Evolutionary conservation across 1,140 invertebrate genomes (phyloP), one percentile per base, ranked within the genome.

Genomic region (Pseudomyrmex concolor): DNA sequence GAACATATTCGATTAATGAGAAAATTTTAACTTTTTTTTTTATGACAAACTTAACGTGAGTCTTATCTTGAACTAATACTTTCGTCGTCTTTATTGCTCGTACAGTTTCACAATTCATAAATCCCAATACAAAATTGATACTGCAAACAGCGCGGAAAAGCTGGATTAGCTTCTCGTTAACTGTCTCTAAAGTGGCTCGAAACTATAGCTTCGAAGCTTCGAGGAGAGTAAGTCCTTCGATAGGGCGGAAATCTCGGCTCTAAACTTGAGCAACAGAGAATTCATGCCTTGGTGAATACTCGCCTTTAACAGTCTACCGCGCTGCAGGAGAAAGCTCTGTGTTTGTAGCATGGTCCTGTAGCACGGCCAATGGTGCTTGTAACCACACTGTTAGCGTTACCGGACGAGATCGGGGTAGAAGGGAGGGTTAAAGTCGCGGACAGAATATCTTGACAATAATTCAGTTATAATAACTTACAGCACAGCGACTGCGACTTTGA

Each of bases 401-500:
- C 25, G 55, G 34, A 34, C 34, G 34, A 34, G 34, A 34, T 25
- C 22, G 25, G 34, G 34, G 34, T 7, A 34, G 34, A 34, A 34
- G 34, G 34, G 5, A 34, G 5, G 22, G n/a, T 78, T 10, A 19
- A 70, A 70, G 57, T 70, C 19, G 34, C 43, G 59, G 68, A 12
- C 19, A 54, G 43, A 19, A 78, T 78, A 70, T n/a, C 19, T 66
- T 9, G 51, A 70, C 64, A 59, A 55, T 77, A 77, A 77, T 63
- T 77, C 73, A 67, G 55, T 78, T 78, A 78, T 78, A 68, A 57
- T 70, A 70, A 78, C 54, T 70, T 48, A 17, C 63, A 34, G 48
- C 12, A 19, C 12, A 43, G 62, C 34, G 51, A 25, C 34, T 68
- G 1, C 34, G 54, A 70, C 34, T 78, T 68, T 34, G 34, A 70